phyloP scores from a whole-genome alignment of 2,888 invertebrate species.

The Seira ritae region DNA sequence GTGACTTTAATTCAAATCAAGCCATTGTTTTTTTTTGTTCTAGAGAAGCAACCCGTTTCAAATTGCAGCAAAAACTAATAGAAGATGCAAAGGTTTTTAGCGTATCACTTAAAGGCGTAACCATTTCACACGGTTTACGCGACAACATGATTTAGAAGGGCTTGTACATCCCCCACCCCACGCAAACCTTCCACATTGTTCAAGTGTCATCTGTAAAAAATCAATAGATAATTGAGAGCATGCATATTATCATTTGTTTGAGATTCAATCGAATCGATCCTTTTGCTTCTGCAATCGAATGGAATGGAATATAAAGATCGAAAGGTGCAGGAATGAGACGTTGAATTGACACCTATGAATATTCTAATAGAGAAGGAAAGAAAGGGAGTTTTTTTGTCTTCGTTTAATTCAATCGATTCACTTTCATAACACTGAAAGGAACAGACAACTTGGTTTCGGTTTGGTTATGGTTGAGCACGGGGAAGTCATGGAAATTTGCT shows the following conservation, averaged over 20 bases:
- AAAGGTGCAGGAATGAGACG: neutral
- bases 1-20: neutral
- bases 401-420: neutral
- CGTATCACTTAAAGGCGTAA: neutral
- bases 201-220: neutral
- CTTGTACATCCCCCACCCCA: neutral
- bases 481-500: constrained; percentile 39
- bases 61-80: no score
- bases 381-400: neutral
- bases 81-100: neutral
- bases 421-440: neutral
- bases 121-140: neutral
- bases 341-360: neutral
- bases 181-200: neutral
- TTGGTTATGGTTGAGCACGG: neutral
- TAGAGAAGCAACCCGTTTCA: neutral
- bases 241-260: neutral
- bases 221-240: neutral
- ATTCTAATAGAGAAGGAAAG: neutral
- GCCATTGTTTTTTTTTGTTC: neutral
- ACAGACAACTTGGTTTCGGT: neutral
- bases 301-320: neutral
- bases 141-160: neutral
- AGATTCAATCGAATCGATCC: neutral
- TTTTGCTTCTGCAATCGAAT: no score